Evolutionary conservation across 2,797 vertebrate species (phyloP).

Genomic region (Rhynchotus rufescens): DNA sequence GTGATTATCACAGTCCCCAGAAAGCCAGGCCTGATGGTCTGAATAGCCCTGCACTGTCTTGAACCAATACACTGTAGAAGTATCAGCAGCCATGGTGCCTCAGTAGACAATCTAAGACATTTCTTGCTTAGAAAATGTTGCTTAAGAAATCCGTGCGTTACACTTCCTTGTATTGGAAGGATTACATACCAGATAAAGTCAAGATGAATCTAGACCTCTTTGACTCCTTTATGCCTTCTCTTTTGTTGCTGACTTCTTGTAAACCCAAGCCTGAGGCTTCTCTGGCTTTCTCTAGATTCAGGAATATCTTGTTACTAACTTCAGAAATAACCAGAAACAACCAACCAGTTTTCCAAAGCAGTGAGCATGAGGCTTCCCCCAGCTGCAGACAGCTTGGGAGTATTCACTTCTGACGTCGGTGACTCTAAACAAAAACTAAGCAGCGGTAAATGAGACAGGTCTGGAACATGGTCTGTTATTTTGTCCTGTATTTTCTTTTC

Average conservation of each 20-base stretch:
- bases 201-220: neutral
- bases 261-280: neutral
- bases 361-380: neutral
- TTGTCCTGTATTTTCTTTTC: slow-evolving; percentile 46
- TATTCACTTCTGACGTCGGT: slow-evolving; percentile 49
- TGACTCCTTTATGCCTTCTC: neutral
- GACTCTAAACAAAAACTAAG: slow-evolving; percentile 53
- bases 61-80: neutral
- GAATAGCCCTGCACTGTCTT: neutral
- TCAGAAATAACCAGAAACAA: neutral
- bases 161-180: neutral
- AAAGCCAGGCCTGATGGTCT: neutral
- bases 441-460: slow-evolving; percentile 31
- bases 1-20: neutral
- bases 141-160: neutral
- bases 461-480: slow-evolving; percentile 54
- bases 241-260: neutral
- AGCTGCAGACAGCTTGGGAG: slow-evolving; percentile 15
- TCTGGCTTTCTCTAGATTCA: neutral
- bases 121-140: neutral
- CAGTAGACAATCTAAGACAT: neutral
- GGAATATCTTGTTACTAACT: neutral
- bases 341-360: slow-evolving; percentile 20
- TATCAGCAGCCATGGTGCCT: neutral
- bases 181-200: neutral